Evolutionary conservation across 2,888 invertebrate species (phyloP), one percentile per base, ranked within the genome.

Genomic region (Cryptops parisi): DNA sequence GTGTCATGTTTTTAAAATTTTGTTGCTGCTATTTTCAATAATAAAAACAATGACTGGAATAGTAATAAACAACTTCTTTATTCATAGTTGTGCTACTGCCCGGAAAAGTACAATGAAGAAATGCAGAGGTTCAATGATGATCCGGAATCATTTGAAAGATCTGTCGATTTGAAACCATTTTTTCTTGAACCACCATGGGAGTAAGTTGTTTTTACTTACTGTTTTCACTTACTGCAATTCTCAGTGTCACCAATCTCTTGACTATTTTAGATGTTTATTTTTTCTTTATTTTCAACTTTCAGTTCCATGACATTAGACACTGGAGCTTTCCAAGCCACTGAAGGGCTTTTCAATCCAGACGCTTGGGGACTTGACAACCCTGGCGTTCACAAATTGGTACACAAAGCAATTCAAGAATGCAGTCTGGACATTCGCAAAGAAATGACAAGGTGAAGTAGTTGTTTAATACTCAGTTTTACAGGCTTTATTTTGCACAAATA

Each of bases 321-420:
- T 45, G 68, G 69, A 2, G 62, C 72, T 47, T 74, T 73, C 60
- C 65, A 65, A 55, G 68, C 70, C 44, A 66, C 73, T 2, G 74
- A 77, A 62, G 74, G 74, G 5, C 63, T 74, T 40, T 76, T 78
- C 63, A 70, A 74, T 58, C 73, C 74, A 3, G 73, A 73, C 50
- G 63, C 71, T 48, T 77, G 76, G 73, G 76, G 75, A 22, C 67
- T 75, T 59, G 77, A 78, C 62, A 71, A 73, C 58, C 72, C 73
- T 49, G 73, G 74, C 39, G 63, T 78, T 19, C 76, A 73, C 55
- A 72, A 73, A 58, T 65, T 77, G 56, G 69, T 78, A 22, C 69
- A 69, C 62, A 72, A 73, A 57, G 74, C 75, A 23, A 71, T 77
- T 49, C 72, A 73, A 63, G 72, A 71, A 52, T 74, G 75, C 59